Evolutionary conservation across 2,797 vertebrate species (phyloP).

Genomic region (Sebastes miniatus): DNA sequence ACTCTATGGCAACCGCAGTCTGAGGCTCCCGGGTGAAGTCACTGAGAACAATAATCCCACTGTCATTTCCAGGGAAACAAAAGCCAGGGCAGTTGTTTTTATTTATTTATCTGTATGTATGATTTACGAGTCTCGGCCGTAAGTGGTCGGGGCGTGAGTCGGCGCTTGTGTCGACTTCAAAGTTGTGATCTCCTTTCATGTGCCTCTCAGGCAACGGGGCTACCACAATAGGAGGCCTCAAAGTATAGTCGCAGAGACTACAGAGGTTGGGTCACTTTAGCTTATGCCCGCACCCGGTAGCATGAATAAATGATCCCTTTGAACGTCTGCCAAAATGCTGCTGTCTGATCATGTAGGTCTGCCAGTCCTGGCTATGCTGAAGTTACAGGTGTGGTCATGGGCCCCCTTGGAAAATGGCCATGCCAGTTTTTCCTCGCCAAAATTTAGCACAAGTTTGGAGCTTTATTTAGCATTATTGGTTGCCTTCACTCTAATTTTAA

Average conservation of each 20-base stretch:
- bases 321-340: constrained; percentile 51
- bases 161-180: constrained; percentile 68
- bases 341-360: constrained; percentile 37
- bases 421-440: no score
- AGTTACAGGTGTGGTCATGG: neutral
- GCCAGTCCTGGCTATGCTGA: neutral
- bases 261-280: constrained; percentile 55
- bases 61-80: constrained; percentile 54
- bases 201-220: constrained; percentile 46
- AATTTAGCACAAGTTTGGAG: no score
- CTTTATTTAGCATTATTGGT: no score
- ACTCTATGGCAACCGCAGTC: constrained; percentile 48
- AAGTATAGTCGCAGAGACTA: constrained; percentile 53
- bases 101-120: constrained; percentile 56
- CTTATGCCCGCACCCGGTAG: constrained; percentile 19
- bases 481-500: no score
- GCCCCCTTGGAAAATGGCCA: neutral
- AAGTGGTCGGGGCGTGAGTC: constrained; percentile 53
- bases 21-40: constrained; percentile 20
- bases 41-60: constrained; percentile 47
- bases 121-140: constrained; percentile 36
- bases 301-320: constrained; percentile 64
- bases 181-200: constrained; percentile 72
- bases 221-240: constrained; percentile 67
- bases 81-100: constrained; percentile 43